A percentile compares a stretch with the other conserved stretches of the same genome.
Conservation (phyloP, 2,113 vertebrate genomes). For the Daphoenositta chrysoptera region DNA sequence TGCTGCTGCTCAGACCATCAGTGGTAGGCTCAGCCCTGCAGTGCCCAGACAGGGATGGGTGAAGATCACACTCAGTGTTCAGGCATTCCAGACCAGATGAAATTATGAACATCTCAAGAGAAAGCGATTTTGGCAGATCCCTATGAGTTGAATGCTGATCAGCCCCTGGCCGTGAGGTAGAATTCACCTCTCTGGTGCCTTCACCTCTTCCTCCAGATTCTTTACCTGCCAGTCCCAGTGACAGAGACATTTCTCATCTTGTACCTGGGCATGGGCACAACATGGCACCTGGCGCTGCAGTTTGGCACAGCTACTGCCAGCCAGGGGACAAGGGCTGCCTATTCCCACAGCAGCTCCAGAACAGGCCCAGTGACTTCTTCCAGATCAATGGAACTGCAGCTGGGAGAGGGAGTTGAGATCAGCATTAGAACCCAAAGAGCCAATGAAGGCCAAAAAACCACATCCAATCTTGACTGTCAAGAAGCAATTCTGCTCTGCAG, state of each 20-base stretch:
- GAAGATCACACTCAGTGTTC: neutral
- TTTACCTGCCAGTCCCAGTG: neutral
- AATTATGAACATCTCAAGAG: neutral
- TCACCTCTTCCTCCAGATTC: neutral
- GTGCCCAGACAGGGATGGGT: no score
- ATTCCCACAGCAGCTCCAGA: neutral
- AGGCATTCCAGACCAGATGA: neutral
- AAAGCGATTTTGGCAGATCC: neutral
- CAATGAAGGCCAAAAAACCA: rapidly evolving
- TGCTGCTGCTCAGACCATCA: neutral
- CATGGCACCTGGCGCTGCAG: neutral
- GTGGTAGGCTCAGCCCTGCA: neutral
- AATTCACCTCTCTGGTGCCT: neutral
- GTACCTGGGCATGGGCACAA: rapidly evolving
- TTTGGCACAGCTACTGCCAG: neutral
- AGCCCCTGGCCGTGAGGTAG: rapidly evolving
- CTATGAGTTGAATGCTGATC: neutral
- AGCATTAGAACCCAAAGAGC: neutral
- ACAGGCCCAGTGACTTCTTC: neutral
- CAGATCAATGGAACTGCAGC: neutral
- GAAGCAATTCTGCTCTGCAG: neutral
- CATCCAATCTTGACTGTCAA: no score
- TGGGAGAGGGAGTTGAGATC: neutral
- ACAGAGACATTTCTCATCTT: neutral
- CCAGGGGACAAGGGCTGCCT: neutral